Evolutionary conservation across 2,113 vertebrate genomes (phyloP).

Genomic region (Mesoclemmys tuberculata): DNA sequence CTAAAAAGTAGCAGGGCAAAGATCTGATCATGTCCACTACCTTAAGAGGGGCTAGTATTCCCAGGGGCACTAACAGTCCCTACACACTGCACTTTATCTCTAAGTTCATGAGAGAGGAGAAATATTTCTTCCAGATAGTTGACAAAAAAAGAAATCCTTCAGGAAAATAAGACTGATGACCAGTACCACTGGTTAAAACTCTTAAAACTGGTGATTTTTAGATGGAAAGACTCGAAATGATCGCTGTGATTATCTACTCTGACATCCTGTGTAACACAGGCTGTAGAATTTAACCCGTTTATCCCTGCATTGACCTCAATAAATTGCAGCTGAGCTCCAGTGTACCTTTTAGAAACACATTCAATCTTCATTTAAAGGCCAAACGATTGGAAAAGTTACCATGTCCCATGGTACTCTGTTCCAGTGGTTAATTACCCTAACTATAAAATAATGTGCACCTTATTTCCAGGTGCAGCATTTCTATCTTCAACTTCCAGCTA

Average conservation of each 20-base stretch:
- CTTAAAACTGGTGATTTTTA: background rate
- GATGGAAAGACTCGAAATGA: background rate
- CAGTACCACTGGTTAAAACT: background rate
- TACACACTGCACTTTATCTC: background rate
- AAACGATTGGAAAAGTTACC: background rate
- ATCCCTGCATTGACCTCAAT: background rate
- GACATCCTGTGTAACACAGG: background rate
- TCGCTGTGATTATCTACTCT: background rate
- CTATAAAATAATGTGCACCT: background rate
- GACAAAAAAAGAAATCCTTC: background rate
- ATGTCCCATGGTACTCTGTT: background rate
- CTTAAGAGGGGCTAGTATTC: background rate
- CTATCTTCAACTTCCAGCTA: background rate
- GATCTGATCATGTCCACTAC: background rate
- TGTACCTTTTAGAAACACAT: background rate
- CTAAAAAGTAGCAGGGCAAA: background rate
- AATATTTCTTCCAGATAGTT: background rate
- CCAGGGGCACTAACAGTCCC: background rate
- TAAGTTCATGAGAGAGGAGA: fast-evolving
- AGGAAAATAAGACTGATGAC: background rate
- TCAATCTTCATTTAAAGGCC: background rate
- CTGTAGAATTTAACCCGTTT: background rate
- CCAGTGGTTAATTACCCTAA: background rate
- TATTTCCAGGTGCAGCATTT: background rate
- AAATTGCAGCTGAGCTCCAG: background rate